Evolutionary conservation across 1,140 invertebrate species (phyloP).

Genomic region (Pseudobourletiella spinata): DNA sequence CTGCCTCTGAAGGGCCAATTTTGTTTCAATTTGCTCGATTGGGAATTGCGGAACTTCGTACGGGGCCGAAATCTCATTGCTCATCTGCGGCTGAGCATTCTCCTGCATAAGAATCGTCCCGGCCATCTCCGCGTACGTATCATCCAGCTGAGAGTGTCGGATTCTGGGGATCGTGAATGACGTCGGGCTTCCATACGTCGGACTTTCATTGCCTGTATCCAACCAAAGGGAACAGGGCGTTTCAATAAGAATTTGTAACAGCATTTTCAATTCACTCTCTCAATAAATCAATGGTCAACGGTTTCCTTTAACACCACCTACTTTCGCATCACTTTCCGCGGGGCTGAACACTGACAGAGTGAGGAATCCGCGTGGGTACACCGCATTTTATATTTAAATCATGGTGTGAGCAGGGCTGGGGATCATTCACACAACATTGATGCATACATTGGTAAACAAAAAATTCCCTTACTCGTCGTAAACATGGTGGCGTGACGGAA

Average conservation of each 20-base stretch:
- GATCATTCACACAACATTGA: too few relatives aligned
- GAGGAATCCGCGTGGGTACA: too few relatives aligned
- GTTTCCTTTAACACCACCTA: too few relatives aligned
- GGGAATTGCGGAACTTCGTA: constrained; percentile 95
- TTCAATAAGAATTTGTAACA: neutral
- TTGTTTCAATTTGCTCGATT: constrained; percentile 92
- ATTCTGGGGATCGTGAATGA: constrained; percentile 34
- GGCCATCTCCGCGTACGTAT: constrained; percentile 44
- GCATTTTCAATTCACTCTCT: too few relatives aligned
- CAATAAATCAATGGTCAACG: too few relatives aligned
- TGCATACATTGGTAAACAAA: too few relatives aligned
- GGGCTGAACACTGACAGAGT: too few relatives aligned
- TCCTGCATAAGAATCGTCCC: constrained; percentile 41
- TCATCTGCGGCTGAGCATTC: constrained; percentile 44
- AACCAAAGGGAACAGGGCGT: neutral
- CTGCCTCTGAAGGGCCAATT: constrained; percentile 81
- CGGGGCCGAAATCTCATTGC: constrained; percentile 84
- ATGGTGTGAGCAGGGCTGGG: too few relatives aligned
- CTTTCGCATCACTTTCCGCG: too few relatives aligned
- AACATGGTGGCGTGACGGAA: too few relatives aligned
- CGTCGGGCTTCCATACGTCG: constrained; percentile 35
- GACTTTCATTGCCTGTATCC: constrained; percentile 34
- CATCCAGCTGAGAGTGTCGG: constrained; percentile 35
- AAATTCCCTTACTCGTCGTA: too few relatives aligned
- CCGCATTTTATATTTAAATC: too few relatives aligned